A percentile compares a stretch with the other conserved stretches of the same genome.
Evolutionary conservation across 1,140 invertebrate genomes (phyloP).

Genomic region (Trypoxylus dichotomus): DNA sequence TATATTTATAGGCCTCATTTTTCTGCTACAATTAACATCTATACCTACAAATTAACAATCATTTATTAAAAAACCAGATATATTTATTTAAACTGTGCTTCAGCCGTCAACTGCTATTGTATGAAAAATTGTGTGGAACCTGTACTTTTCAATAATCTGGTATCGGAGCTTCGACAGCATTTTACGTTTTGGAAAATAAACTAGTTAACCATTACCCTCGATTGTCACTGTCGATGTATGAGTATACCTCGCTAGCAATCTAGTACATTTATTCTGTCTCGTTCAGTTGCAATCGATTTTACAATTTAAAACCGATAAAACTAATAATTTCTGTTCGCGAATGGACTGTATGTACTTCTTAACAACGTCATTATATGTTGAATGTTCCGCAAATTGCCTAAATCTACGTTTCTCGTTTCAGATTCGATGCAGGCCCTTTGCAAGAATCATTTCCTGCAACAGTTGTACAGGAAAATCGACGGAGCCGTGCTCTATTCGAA

Average conservation of each 20-base stretch:
- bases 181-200: too few relatives aligned
- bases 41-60: too few relatives aligned
- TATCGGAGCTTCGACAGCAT: too few relatives aligned
- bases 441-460: conserved; percentile 83
- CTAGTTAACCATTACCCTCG: neutral
- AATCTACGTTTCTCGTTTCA: conserved; percentile 58
- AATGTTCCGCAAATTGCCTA: conserved; percentile 1
- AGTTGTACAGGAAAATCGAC: conserved; percentile 86
- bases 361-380: neutral
- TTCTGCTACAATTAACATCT: too few relatives aligned
- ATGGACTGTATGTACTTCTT: neutral
- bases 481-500: conserved; percentile 85
- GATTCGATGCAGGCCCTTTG: conserved; percentile 83
- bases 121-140: too few relatives aligned
- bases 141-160: too few relatives aligned
- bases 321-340: neutral
- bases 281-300: neutral
- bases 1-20: too few relatives aligned
- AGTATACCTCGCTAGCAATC: neutral
- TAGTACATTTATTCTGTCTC: neutral
- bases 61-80: too few relatives aligned
- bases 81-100: too few relatives aligned
- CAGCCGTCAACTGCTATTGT: too few relatives aligned
- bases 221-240: neutral
- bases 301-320: conserved; percentile 10